phyloP scores from a whole-genome alignment of 2,888 invertebrate genomes.

The Drosophila suboccidentalis region DNA sequence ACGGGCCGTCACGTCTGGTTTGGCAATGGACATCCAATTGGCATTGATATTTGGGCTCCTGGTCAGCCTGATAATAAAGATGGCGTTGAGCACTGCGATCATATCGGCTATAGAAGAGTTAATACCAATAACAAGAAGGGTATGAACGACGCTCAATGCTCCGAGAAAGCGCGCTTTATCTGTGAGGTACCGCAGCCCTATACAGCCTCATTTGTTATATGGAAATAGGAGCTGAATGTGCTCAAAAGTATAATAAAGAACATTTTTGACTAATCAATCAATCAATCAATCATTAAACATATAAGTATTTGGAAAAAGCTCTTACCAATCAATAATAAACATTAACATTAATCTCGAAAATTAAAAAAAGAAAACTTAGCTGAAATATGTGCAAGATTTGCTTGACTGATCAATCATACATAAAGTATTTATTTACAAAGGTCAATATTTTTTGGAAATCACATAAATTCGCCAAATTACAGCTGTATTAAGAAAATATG shows the following conservation, averaged over 20 bases:
- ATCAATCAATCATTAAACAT: not conserved
- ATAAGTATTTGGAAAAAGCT: too few species aligned
- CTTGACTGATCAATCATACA: not conserved
- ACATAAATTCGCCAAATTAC: too few species aligned
- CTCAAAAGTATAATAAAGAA: not conserved
- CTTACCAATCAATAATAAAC: too few species aligned
- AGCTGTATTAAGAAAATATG: too few species aligned
- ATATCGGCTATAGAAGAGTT: not conserved
- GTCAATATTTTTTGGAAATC: too few species aligned
- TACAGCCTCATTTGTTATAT: conserved; percentile 1
- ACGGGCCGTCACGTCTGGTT: not conserved
- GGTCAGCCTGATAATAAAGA: conserved; percentile 1
- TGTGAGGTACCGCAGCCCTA: conserved; percentile 1
- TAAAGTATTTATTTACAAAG: too few species aligned
- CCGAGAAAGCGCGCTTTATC: not conserved
- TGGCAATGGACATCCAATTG: not conserved
- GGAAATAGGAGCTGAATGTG: not conserved
- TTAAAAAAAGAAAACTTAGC: not conserved
- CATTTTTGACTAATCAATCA: conserved; percentile 1
- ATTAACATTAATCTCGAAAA: too few species aligned
- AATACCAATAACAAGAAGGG: not conserved
- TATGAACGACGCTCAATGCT: not conserved
- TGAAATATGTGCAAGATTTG: too few species aligned
- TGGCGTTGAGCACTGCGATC: not conserved
- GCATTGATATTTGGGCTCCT: not conserved